phyloP scores from a whole-genome alignment of 2,888 invertebrate genomes.

The Agrenia bidenticulata region DNA sequence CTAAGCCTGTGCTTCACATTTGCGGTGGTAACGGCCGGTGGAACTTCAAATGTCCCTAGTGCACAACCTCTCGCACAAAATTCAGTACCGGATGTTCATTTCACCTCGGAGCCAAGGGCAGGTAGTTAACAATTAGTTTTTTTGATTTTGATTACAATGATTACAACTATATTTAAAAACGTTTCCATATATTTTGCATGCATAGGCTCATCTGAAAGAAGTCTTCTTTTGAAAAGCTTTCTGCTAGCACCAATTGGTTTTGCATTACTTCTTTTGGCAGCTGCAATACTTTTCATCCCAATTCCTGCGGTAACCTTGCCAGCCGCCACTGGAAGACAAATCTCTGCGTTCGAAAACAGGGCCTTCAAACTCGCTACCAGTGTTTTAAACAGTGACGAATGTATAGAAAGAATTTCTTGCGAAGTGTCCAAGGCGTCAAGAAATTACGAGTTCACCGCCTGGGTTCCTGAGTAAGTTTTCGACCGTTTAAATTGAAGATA shows the following conservation, averaged over 20 bases:
- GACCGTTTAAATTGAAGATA: no score
- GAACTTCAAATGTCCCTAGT: no score
- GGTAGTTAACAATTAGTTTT: not conserved
- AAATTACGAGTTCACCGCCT: constrained; percentile 21
- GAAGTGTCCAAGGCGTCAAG: constrained; percentile 31
- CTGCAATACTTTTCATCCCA: constrained; percentile 20
- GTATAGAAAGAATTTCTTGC: constrained; percentile 36
- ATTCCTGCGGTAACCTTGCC: constrained; percentile 29
- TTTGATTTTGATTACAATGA: not conserved
- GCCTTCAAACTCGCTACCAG: constrained; percentile 24
- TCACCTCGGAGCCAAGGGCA: not conserved
- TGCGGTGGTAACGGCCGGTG: no score
- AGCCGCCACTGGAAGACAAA: not conserved
- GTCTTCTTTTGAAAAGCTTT: constrained; percentile 30
- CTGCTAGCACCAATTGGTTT: constrained; percentile 32
- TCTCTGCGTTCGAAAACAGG: not conserved
- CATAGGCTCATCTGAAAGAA: constrained; percentile 23
- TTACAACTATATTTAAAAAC: not conserved
- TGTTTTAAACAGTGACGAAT: constrained; percentile 33
- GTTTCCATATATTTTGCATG: not conserved
- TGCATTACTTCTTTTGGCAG: constrained; percentile 21
- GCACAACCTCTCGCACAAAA: no score
- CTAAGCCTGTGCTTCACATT: no score
- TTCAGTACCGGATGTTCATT: no score
- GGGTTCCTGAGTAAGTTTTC: constrained; percentile 35